Evolutionary conservation across 1,140 invertebrate genomes (phyloP), one percentile per base, ranked within the genome.

Genomic region (Charaxes varanes): DNA sequence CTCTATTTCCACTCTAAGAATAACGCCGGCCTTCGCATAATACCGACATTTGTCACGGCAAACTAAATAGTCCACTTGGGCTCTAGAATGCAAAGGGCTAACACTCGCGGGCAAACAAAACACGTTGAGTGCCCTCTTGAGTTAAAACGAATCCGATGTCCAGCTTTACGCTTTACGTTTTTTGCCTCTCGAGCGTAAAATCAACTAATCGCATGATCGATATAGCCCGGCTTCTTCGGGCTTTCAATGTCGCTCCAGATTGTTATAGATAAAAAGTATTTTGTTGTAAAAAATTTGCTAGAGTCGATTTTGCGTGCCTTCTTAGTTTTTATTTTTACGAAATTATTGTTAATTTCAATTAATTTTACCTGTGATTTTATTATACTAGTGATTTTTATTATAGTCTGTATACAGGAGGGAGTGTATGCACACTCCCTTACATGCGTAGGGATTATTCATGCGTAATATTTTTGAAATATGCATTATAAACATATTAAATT

Each of bases 91-190:
- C 62, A 45, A 56, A 59, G 55, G 55, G 42, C 59, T 48, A 61
- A 68, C 62, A 73, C 59, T 69, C 49, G n/a, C 37, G 51, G 17
- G 49, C 60, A 70, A 70, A 74, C 60, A 74, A 61, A 56, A 53
- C 50, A 41, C 22, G 34, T 59, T 35, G 51, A 66, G 67, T 46
- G 58, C 33, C 42, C 61, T 43, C 68, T 78, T 31, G 44, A 53
- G 50, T 63, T 78, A 78, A 78, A 78, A 78, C 68, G 56, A 67
- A 74, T 78, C 57, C 53, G 55, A 66, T 78, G 70, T 78, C 53
- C 41, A 36, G 14, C 42, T 53, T 28, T 27, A 54, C 51, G 50
- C 49, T 53, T 41, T 43, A 49, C 40, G 42, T 59, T 63, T 63
- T 69, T 63, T 60, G 59, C 59, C 44, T 45, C 41, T 53, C 46